Conservation (phyloP, 2,797 vertebrate species). For the Fratercula arctica region DNA sequence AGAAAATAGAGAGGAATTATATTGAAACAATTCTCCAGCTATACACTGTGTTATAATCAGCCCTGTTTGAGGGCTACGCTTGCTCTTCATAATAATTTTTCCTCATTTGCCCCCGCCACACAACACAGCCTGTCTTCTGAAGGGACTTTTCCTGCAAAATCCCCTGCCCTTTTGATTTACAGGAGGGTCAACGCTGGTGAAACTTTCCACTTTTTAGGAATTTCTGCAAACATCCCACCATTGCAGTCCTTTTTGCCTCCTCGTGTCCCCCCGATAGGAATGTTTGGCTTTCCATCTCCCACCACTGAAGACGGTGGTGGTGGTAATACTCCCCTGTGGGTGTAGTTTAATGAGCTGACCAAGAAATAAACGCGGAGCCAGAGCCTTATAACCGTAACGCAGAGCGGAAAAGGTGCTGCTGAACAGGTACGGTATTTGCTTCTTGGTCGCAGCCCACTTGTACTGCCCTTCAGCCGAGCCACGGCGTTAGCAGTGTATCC, state of each 20-base stretch:
- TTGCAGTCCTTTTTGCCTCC: background rate
- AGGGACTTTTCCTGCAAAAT: background rate
- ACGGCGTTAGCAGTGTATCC: background rate
- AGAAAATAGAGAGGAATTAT: background rate
- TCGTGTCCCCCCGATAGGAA: accelerated
- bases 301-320: background rate
- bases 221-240: background rate
- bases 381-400: background rate
- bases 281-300: background rate
- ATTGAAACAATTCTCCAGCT: background rate
- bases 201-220: background rate
- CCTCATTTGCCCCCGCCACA: background rate
- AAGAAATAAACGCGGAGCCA: background rate
- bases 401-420: background rate
- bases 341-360: background rate
- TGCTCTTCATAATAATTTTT: background rate
- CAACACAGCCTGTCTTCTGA: background rate
- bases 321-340: background rate
- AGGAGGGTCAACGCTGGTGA: background rate
- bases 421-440: background rate
- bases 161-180: background rate
- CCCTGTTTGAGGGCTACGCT: background rate
- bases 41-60: background rate
- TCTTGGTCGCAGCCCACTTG: background rate
- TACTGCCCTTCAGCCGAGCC: background rate